These are phyloP conservation scores for Trematomus loennbergii DNA, from an alignment of 2,113 vertebrate genomes.

Conservation along the genomic window DNA sequence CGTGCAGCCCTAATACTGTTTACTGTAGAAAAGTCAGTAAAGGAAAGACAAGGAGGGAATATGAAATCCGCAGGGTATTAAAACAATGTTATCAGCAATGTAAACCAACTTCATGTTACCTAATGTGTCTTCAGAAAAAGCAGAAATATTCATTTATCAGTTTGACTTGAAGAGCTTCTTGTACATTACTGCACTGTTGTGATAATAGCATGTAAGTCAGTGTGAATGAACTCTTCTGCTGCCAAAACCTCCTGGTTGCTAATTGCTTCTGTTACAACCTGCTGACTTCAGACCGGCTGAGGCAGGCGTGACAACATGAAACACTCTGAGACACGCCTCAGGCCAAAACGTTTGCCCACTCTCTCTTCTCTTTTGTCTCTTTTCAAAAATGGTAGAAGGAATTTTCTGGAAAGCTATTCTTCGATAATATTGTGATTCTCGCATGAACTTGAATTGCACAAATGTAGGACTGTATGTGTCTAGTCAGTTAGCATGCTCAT, in stretches of 20 bases:
- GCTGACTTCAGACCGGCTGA: slow-evolving; percentile 38
- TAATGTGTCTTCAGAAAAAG: background rate
- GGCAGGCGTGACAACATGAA: slow-evolving; percentile 6
- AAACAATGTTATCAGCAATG: background rate
- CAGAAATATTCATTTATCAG: no score
- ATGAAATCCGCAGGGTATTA: background rate
- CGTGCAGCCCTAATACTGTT: background rate
- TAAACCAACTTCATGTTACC: background rate
- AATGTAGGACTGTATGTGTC: no score
- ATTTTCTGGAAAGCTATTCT: no score
- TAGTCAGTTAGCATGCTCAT: no score
- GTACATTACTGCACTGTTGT: background rate
- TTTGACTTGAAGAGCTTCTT: background rate
- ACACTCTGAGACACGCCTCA: slow-evolving; percentile 9
- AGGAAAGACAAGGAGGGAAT: background rate
- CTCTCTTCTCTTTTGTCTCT: no score
- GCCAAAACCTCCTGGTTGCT: slow-evolving; percentile 47
- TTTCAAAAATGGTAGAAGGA: background rate
- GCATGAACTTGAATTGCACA: no score
- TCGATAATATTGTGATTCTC: no score
- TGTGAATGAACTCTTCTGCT: background rate
- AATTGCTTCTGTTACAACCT: slow-evolving; percentile 45
- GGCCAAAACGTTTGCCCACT: background rate
- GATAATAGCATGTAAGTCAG: background rate
- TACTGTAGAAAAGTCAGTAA: background rate